These are phyloP conservation scores for Brachypodius melanocephalos DNA, from an alignment of 2,113 vertebrate genomes.

Conservation along the genomic window DNA sequence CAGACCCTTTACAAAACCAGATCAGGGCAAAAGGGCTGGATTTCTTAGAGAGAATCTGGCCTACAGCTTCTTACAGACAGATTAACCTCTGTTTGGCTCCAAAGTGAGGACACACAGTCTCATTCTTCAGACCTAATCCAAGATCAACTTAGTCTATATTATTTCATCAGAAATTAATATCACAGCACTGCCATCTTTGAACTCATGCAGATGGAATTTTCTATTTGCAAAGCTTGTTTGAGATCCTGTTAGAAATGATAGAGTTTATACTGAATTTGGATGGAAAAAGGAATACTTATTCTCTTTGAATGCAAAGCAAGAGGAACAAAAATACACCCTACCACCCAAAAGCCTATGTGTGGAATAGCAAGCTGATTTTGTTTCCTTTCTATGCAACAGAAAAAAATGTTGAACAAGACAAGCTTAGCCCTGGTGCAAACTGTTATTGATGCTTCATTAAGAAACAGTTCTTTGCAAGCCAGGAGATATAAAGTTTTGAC, in stretches of 20 bases:
- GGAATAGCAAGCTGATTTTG: background rate
- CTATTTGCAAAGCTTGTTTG: background rate
- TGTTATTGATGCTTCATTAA: slow-evolving; percentile 16
- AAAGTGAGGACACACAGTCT: slow-evolving; percentile 31
- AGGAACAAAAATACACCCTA: background rate
- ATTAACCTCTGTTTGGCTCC: slow-evolving; percentile 43
- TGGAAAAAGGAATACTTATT: background rate
- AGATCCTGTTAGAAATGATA: background rate
- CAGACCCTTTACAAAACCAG: background rate
- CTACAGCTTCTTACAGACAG: slow-evolving; percentile 51
- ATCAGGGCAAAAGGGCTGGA: slow-evolving; percentile 36
- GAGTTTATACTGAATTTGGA: background rate
- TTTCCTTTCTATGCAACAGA: background rate
- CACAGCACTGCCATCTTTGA: background rate
- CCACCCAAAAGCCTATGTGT: background rate
- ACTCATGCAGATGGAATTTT: background rate
- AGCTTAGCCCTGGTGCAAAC: background rate
- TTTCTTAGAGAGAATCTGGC: slow-evolving; percentile 47
- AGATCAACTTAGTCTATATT: background rate
- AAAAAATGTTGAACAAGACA: background rate
- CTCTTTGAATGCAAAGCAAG: background rate
- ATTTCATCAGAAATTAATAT: background rate
- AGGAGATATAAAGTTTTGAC: slow-evolving; percentile 5
- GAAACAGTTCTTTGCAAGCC: background rate
- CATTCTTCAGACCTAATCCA: slow-evolving; percentile 40